Evolutionary conservation across 2,113 vertebrate genomes (phyloP).

Genomic region (Sclerurus mexicanus): DNA sequence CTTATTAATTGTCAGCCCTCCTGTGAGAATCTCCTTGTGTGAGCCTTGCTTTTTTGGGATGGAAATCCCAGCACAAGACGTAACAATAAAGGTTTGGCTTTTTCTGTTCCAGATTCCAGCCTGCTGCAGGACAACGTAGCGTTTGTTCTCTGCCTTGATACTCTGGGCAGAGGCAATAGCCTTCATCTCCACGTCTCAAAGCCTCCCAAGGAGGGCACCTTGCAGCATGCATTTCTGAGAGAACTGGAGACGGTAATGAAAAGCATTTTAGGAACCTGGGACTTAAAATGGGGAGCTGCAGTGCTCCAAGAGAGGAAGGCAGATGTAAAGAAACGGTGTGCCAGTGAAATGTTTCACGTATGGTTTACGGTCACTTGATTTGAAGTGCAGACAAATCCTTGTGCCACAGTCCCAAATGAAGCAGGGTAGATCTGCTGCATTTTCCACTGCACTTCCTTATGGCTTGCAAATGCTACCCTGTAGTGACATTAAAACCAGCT

Average conservation of each 20-base stretch:
- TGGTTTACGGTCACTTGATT: neutral
- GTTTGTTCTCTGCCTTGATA: slow-evolving; percentile 95
- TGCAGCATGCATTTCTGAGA: slow-evolving; percentile 86
- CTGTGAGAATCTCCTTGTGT: neutral
- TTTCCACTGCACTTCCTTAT: neutral
- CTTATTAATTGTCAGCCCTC: neutral
- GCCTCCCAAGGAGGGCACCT: slow-evolving; percentile 92
- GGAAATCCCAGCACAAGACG: neutral
- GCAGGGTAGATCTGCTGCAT: neutral
- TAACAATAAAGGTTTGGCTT: neutral
- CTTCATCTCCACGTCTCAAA: slow-evolving; percentile 96
- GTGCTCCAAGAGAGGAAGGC: neutral
- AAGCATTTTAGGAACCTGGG: neutral
- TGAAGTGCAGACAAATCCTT: neutral
- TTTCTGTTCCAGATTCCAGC: slow-evolving; percentile 86
- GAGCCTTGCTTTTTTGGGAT: neutral
- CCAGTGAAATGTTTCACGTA: neutral
- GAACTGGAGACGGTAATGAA: slow-evolving; percentile 87
- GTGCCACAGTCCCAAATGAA: neutral
- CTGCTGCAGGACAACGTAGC: slow-evolving; percentile 98
- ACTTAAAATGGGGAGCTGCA: neutral
- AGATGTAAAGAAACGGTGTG: neutral
- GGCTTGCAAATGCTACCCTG: neutral
- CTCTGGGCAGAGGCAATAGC: slow-evolving; percentile 84
- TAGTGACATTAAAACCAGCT: neutral